These are phyloP conservation scores for Lasioglossum lativentre DNA, from an alignment of 2,888 invertebrate genomes.

Conservation along the genomic window DNA sequence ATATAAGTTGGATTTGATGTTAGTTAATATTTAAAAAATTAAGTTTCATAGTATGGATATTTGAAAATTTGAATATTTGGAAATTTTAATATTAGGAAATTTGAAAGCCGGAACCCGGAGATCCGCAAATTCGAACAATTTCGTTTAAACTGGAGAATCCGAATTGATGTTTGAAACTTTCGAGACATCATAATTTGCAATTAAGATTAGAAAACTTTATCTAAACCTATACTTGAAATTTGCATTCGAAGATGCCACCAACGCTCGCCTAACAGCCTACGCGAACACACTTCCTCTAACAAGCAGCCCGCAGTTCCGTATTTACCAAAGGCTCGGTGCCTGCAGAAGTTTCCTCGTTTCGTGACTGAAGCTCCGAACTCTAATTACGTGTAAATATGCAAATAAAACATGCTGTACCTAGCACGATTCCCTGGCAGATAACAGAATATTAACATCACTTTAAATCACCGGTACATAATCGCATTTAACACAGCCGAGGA, in stretches of 20 bases:
- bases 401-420: constrained; percentile 12
- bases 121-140: neutral
- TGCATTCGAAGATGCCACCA: neutral
- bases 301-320: constrained; percentile 7
- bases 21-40: neutral
- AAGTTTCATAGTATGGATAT: neutral
- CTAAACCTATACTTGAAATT: neutral
- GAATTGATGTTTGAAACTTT: neutral
- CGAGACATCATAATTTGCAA: neutral
- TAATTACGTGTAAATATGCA: constrained; percentile 38
- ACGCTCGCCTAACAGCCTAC: neutral
- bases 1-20: too few species aligned
- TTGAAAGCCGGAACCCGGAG: neutral
- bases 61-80: neutral
- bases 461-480: neutral
- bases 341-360: constrained; percentile 7
- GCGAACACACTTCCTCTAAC: neutral
- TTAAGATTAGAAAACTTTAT: neutral
- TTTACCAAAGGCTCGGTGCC: neutral
- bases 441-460: neutral
- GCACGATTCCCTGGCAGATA: neutral
- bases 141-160: neutral
- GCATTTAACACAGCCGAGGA: neutral
- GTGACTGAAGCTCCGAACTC: constrained; percentile 26
- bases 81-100: neutral